These are phyloP conservation scores for Harpalus rubripes DNA, from an alignment of 2,888 invertebrate species.

Conservation along the genomic window DNA sequence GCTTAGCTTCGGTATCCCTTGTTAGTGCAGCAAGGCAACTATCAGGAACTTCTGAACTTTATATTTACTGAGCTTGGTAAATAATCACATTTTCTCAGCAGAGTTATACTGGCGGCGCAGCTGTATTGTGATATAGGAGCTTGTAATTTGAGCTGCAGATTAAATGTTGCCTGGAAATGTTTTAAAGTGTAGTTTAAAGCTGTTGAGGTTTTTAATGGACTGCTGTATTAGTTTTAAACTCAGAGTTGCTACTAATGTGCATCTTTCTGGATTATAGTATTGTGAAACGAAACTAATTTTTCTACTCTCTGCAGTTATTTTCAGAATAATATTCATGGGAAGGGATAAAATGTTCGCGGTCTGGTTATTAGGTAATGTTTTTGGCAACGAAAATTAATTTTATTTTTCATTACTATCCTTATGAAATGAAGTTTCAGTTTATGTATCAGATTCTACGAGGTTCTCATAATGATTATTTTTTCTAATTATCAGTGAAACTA, in stretches of 20 bases:
- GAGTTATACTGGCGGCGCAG: conserved; percentile 13
- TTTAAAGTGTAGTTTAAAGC: conserved; percentile 48
- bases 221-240: conserved; percentile 41
- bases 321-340: too few species aligned
- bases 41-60: conserved; percentile 46
- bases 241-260: background rate
- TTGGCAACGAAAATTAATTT: too few species aligned
- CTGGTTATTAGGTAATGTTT: too few species aligned
- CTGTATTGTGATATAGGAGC: conserved; percentile 33
- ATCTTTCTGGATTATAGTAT: background rate
- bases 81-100: conserved; percentile 48
- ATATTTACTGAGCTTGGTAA: conserved; percentile 50
- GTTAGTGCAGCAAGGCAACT: conserved; percentile 18
- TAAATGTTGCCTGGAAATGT: conserved; percentile 27
- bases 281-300: background rate
- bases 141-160: conserved; percentile 46
- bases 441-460: too few species aligned
- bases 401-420: too few species aligned
- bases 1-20: conserved; percentile 23
- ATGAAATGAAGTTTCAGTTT: too few species aligned
- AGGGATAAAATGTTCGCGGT: too few species aligned
- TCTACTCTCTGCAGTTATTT: background rate
- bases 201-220: conserved; percentile 39
- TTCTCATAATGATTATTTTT: too few species aligned
- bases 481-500: too few species aligned